Evolutionary conservation across 2,888 invertebrate genomes (phyloP), one percentile per base, ranked within the genome.

Genomic region (Lasius platythorax): DNA sequence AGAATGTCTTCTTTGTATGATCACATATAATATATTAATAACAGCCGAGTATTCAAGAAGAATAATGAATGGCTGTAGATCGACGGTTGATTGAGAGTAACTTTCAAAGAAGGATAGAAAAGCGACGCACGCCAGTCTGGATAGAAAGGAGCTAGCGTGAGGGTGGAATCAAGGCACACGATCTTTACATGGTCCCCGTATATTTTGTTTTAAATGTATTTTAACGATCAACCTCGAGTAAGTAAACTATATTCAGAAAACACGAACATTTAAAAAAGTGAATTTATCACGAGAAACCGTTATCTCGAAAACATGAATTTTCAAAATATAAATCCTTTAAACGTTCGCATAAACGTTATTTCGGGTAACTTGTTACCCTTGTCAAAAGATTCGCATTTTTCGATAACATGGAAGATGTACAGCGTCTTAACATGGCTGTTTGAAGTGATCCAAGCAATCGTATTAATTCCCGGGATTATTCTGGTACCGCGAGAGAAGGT

Each of bases 341-440:
- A 92, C 43, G 82, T 72, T 0, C 18, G 89, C 2, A 9, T 88
- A 0, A 93, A 92, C 56, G 18, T 33, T 1, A 1, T 91, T 0
- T 90, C 92, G 9, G 92, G 90, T 0, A 92, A 92, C 63, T 79
- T 86, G 46, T 72, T 92, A 1, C 93, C 93, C 0, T 3, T 89
- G 6, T 81, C 66, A 0, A n/a, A 40, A 0, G 53, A 85, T 58
- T 81, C 33, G 4, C 70, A n/a, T 33, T 53, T 82, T 5, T 30
- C 88, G 0, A 23, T 67, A 0, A 15, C 18, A 0, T 56, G 63
- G 9, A 88, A 72, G 4, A 30, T 89, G 23, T 91, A 90, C 15
- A 28, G 56, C 9, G 40, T 64, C 1, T 6, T 87, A 8, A 6
- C 64, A 0, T 91, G 92, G 92, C 8, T 82, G 4, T 23, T 87